Percentiles rank a stretch among this genome's conserved stretches.
Evolutionary conservation across 2,888 invertebrate genomes (phyloP).

Genomic region (Taenaris catops): DNA sequence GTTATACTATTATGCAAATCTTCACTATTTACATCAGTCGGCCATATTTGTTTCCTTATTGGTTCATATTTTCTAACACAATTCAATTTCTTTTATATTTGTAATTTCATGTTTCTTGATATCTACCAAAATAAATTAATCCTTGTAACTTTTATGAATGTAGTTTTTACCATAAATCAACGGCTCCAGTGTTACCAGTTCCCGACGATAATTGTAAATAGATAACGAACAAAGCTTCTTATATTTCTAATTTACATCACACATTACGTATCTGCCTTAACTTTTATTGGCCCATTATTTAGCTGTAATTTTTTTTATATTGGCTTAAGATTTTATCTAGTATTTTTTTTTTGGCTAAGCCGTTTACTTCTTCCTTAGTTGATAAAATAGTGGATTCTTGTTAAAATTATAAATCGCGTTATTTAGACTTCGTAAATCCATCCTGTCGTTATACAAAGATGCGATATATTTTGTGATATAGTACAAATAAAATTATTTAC

Average conservation of each 20-base stretch:
- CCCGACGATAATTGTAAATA: constrained; percentile 57
- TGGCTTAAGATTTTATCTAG: constrained; percentile 41
- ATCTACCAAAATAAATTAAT: too few relatives aligned
- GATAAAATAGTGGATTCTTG: constrained; percentile 26
- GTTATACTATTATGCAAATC: too few relatives aligned
- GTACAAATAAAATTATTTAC: constrained; percentile 67
- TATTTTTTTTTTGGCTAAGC: constrained; percentile 48
- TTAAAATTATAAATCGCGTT: constrained; percentile 18
- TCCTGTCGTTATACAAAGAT: constrained; percentile 28
- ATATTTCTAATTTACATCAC: constrained; percentile 49
- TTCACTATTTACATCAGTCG: too few relatives aligned
- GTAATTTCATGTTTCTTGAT: too few relatives aligned
- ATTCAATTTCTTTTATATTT: too few relatives aligned
- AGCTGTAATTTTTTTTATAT: constrained; percentile 48
- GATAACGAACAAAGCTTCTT: constrained; percentile 44
- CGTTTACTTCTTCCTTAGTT: constrained; percentile 25
- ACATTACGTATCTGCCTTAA: constrained; percentile 35
- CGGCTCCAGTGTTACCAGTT: constrained; percentile 50
- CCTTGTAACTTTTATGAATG: not conserved
- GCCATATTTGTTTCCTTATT: too few relatives aligned
- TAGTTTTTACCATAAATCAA: constrained; percentile 20
- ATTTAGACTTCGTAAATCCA: constrained; percentile 19
- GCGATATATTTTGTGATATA: constrained; percentile 62
- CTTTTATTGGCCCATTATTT: constrained; percentile 45
- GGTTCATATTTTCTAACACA: too few relatives aligned